These are phyloP conservation scores for Lepus europaeus DNA, from an alignment of 2,113 vertebrate species.

Conservation along the genomic window DNA sequence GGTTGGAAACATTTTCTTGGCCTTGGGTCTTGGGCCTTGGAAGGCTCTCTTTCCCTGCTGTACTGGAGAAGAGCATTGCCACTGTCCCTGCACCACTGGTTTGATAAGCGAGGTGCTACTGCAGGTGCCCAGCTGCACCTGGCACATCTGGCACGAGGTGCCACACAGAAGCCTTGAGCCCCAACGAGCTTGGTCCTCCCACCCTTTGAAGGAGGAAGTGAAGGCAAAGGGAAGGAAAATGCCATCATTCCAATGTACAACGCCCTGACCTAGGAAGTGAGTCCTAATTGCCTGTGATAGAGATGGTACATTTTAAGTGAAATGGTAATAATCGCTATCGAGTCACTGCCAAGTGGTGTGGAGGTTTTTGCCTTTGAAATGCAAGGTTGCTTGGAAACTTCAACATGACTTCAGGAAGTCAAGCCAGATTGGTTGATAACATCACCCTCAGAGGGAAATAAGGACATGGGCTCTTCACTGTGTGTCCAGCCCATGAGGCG, in stretches of 20 bases:
- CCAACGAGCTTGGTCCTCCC: neutral
- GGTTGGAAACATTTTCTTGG: neutral
- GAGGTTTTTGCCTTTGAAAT: slow-evolving; percentile 23
- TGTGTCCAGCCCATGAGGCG: neutral
- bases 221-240: neutral
- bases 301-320: neutral
- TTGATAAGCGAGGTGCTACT: neutral
- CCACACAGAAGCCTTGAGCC: neutral
- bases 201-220: neutral
- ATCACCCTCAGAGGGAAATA: neutral
- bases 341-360: neutral
- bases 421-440: neutral
- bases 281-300: neutral
- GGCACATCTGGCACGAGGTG: neutral
- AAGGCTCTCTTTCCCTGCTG: neutral
- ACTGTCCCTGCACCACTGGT: neutral
- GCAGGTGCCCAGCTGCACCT: neutral
- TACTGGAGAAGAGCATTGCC: neutral
- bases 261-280: neutral
- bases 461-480: neutral
- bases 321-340: neutral
- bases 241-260: neutral
- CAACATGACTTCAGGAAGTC: neutral
- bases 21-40: too few relatives aligned
- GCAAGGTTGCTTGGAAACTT: neutral